Evolutionary conservation across 2,888 invertebrate species (phyloP).

Genomic region (Agrochola litura): DNA sequence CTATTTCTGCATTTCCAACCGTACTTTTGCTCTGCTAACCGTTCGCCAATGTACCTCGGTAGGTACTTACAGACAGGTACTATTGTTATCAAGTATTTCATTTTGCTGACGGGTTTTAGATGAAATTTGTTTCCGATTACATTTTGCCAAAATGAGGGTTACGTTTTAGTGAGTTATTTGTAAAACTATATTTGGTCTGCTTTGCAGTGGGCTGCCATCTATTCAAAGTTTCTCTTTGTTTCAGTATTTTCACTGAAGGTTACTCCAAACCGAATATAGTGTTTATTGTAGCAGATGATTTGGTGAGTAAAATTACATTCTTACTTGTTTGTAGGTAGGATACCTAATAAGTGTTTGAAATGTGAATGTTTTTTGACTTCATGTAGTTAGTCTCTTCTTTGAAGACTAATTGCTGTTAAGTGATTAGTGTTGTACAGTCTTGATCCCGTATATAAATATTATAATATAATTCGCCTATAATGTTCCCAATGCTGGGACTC

Average conservation of each 20-base stretch:
- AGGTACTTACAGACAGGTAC: not conserved
- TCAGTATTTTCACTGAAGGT: conserved; percentile 52
- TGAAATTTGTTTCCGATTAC: conserved; percentile 26
- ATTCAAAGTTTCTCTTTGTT: conserved; percentile 35
- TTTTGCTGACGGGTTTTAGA: conserved; percentile 22
- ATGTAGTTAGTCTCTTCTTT: not conserved
- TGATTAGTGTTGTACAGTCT: not conserved
- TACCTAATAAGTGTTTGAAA: not conserved
- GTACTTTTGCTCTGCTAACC: conserved; percentile 5
- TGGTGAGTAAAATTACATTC: conserved; percentile 90
- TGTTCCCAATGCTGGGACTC: not conserved
- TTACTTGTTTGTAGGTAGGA: not conserved
- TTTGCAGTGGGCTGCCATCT: not conserved
- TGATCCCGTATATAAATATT: too few species aligned
- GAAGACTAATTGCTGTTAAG: not conserved
- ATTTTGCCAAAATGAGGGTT: conserved; percentile 30
- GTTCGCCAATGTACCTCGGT: not conserved
- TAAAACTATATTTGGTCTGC: conserved; percentile 15
- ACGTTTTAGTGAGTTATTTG: conserved; percentile 21
- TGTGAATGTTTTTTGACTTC: not conserved
- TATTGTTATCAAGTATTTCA: conserved; percentile 30
- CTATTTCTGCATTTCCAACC: conserved; percentile 11
- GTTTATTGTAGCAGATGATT: conserved; percentile 94
- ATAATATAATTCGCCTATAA: too few species aligned
- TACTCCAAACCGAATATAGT: conserved; percentile 91